These are phyloP conservation scores for Brachionus calyciflorus DNA, from an alignment of 1,140 invertebrate species.

Conservation along the genomic window DNA sequence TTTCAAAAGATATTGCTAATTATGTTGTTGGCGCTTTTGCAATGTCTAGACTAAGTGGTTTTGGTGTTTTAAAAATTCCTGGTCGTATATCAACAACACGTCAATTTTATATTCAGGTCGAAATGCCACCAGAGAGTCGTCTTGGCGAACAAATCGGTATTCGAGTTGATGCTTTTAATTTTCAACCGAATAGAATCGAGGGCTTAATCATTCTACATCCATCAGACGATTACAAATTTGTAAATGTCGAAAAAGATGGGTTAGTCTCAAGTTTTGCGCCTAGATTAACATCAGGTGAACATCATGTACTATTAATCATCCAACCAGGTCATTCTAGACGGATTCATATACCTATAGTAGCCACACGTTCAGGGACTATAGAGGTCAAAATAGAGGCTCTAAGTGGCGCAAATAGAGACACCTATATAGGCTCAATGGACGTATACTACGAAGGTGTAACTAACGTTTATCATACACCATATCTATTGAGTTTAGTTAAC, in stretches of 20 bases:
- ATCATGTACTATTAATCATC: slow-evolving; percentile 39
- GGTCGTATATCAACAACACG: slow-evolving; percentile 69
- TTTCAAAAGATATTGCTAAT: slow-evolving; percentile 77
- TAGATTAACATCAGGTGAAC: not conserved
- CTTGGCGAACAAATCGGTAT: slow-evolving; percentile 91
- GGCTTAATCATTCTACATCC: slow-evolving; percentile 73
- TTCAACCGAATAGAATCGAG: slow-evolving; percentile 62
- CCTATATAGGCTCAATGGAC: not conserved
- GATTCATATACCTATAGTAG: slow-evolving; percentile 50
- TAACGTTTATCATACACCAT: slow-evolving; percentile 84
- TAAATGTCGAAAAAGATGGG: slow-evolving; percentile 86
- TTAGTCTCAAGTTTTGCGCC: slow-evolving; percentile 73
- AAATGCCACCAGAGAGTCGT: slow-evolving; percentile 76
- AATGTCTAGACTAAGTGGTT: slow-evolving; percentile 77
- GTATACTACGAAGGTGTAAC: slow-evolving; percentile 80
- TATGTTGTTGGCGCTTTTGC: slow-evolving; percentile 90
- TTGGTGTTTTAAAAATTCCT: slow-evolving; percentile 76
- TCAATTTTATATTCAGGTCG: slow-evolving; percentile 90
- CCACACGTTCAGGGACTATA: slow-evolving; percentile 18
- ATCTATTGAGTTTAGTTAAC: slow-evolving; percentile 84
- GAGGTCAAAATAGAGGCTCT: not conserved
- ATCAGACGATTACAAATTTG: too few relatives aligned
- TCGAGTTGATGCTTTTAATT: slow-evolving; percentile 84
- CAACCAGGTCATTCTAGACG: slow-evolving; percentile 6
- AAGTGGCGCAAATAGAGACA: not conserved